phyloP scores from a whole-genome alignment of 1,140 invertebrate genomes.

The Drosophila sturtevanti region DNA sequence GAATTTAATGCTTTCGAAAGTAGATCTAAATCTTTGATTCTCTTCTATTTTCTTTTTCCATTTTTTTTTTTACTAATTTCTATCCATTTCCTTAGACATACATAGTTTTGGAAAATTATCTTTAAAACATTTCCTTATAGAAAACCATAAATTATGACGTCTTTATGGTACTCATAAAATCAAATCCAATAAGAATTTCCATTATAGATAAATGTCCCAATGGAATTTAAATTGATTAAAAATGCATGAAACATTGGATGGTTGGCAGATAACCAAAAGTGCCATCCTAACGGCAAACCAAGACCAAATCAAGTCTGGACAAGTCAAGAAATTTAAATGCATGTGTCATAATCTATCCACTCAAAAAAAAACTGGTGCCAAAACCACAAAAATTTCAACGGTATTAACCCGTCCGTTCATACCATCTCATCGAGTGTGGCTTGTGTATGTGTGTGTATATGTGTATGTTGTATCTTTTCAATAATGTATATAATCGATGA shows the following conservation, averaged over 20 bases:
- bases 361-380: conserved; percentile 42
- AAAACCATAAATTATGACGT: background rate
- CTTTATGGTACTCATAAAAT: background rate
- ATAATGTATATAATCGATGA: conserved; percentile 74
- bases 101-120: too few relatives aligned
- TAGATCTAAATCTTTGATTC: too few relatives aligned
- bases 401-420: conserved; percentile 58
- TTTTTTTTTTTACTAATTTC: too few relatives aligned
- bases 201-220: background rate
- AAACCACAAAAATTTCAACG: conserved; percentile 50
- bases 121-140: too few relatives aligned
- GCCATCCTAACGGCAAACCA: conserved; percentile 40
- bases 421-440: conserved; percentile 9
- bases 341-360: conserved; percentile 64
- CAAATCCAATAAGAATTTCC: background rate
- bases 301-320: conserved; percentile 11
- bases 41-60: too few relatives aligned
- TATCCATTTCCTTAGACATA: too few relatives aligned
- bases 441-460: conserved; percentile 28
- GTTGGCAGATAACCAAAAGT: background rate
- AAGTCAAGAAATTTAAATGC: conserved; percentile 33
- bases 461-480: conserved; percentile 49
- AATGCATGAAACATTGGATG: background rate
- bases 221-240: conserved; percentile 30
- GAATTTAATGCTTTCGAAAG: too few relatives aligned